A percentile compares a stretch with the other conserved stretches of the same genome.
Evolutionary conservation across 2,797 vertebrate species (phyloP).

Genomic region (Pseudochirops corinnae): DNA sequence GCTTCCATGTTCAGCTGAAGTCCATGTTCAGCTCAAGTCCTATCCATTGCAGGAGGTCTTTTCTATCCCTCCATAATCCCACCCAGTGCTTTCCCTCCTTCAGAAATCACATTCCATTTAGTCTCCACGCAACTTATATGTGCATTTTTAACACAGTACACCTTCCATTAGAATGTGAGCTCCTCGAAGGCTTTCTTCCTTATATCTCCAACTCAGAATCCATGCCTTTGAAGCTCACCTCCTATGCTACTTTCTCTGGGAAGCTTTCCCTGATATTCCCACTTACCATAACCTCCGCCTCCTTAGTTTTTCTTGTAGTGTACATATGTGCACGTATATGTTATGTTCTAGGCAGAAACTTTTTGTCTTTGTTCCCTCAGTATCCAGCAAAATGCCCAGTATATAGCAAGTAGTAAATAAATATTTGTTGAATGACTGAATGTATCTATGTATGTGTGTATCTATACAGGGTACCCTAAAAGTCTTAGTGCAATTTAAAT

Average conservation of each 20-base stretch:
- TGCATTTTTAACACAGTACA: not conserved
- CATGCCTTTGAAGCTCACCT: no score
- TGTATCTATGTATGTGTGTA: not conserved
- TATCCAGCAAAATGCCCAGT: not conserved
- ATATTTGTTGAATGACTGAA: not conserved
- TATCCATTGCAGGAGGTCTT: not conserved
- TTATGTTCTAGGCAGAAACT: not conserved
- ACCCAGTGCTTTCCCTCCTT: not conserved
- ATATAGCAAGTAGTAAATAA: not conserved
- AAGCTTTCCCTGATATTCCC: not conserved
- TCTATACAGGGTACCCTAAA: not conserved
- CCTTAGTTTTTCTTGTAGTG: not conserved
- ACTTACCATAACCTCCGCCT: not conserved
- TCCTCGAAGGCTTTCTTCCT: not conserved
- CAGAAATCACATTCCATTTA: not conserved
- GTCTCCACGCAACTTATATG: not conserved
- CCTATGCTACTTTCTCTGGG: not conserved
- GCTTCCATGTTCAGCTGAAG: not conserved
- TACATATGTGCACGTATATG: not conserved
- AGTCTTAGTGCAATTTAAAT: not conserved
- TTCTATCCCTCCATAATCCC: not conserved
- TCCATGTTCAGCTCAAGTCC: not conserved
- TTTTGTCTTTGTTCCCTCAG: not conserved
- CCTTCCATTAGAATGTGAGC: not conserved
- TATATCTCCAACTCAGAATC: not conserved